Percentiles rank a stretch among this genome's conserved stretches.
phyloP scores from a whole-genome alignment of 2,888 invertebrate genomes.

The Magallana nippona region DNA sequence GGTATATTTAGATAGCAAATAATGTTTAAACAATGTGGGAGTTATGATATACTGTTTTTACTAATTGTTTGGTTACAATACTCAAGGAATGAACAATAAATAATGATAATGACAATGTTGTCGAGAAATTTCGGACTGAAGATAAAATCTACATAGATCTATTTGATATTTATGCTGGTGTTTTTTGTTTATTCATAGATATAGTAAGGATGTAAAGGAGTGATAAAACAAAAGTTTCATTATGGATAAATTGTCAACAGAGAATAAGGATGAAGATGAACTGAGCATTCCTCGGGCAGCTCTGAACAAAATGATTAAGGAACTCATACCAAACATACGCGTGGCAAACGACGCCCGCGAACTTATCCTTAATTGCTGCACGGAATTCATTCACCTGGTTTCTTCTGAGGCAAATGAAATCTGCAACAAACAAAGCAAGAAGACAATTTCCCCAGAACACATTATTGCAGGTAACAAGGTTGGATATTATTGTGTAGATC shows the following conservation, averaged over 20 bases:
- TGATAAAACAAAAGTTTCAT: not conserved
- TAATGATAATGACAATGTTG: not conserved
- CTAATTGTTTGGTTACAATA: not conserved
- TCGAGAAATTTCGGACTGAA: not conserved
- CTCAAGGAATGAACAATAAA: not conserved
- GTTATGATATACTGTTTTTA: not conserved
- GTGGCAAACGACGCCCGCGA: constrained; percentile 91
- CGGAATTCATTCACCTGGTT: constrained; percentile 95
- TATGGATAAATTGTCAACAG: constrained; percentile 25
- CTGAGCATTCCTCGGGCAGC: constrained; percentile 97
- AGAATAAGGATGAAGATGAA: constrained; percentile 85
- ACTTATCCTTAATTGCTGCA: constrained; percentile 95
- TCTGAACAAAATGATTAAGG: constrained; percentile 99
- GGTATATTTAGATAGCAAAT: too few species aligned
- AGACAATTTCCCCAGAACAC: constrained; percentile 98
- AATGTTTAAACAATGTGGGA: too few species aligned
- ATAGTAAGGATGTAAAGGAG: not conserved
- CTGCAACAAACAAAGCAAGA: constrained; percentile 95
- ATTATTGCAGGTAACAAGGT: constrained; percentile 87
- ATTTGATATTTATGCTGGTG: too few species aligned
- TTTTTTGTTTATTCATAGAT: not conserved
- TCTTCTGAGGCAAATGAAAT: constrained; percentile 98
- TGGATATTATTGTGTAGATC: constrained; percentile 6
- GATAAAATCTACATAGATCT: too few species aligned
- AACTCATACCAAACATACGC: constrained; percentile 91